phyloP scores from a whole-genome alignment of 2,888 invertebrate species.

The Drosophila nr. perissopoda region DNA sequence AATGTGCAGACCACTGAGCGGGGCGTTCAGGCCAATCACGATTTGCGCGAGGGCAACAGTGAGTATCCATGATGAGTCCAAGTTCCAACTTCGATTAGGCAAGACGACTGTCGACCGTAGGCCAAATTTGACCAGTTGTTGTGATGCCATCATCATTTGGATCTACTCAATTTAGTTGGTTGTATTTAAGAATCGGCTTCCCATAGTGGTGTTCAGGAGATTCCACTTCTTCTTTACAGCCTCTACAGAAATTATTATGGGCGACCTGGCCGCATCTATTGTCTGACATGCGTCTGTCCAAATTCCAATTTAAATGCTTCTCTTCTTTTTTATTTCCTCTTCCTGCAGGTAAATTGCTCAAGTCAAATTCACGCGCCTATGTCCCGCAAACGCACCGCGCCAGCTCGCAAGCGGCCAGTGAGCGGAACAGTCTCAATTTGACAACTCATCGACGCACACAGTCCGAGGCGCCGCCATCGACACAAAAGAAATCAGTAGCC shows the following conservation, averaged over 20 bases:
- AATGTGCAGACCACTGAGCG: constrained; percentile 67
- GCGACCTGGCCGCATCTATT: neutral
- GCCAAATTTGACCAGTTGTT: neutral
- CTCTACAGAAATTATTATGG: neutral
- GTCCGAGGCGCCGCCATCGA: constrained; percentile 81
- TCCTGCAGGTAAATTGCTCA: constrained; percentile 79
- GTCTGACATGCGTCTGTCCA: neutral
- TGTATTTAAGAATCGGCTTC: too few species aligned
- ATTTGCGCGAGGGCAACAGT: constrained; percentile 79
- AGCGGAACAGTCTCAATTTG: constrained; percentile 65
- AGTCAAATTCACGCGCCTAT: constrained; percentile 82
- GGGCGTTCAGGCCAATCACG: constrained; percentile 71
- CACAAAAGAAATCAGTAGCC: constrained; percentile 44
- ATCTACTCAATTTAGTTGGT: too few species aligned
- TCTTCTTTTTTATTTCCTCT: neutral
- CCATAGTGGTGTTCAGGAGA: neutral
- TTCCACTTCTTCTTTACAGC: neutral
- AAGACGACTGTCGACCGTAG: neutral
- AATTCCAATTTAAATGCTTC: neutral
- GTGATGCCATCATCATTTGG: too few species aligned
- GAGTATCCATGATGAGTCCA: constrained; percentile 38
- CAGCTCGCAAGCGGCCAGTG: constrained; percentile 71
- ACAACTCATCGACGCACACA: constrained; percentile 82
- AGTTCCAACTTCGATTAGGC: neutral
- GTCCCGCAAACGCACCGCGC: constrained; percentile 79